phyloP scores from a whole-genome alignment of 2,113 vertebrate genomes.

The Speoplatyrhinus poulsoni region DNA sequence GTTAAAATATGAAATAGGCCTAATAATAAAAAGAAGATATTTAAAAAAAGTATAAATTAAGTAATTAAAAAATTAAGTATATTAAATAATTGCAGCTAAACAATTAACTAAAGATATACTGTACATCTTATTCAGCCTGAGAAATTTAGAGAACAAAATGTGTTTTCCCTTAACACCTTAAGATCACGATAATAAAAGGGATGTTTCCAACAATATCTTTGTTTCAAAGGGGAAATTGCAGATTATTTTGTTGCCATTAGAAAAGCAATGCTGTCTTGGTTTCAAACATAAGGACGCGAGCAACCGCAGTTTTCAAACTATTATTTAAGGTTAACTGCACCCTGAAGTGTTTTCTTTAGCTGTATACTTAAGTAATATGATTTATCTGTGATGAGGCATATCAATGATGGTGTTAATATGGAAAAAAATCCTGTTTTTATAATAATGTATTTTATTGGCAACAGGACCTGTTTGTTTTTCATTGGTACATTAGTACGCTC shows the following conservation, averaged over 20 bases:
- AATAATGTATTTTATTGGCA: no score
- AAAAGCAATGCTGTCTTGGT: background rate
- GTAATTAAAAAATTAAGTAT: slow-evolving; percentile 19
- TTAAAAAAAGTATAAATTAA: slow-evolving; percentile 29
- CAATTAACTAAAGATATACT: slow-evolving; percentile 22
- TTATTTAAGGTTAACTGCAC: no score
- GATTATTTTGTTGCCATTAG: no score
- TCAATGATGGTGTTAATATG: no score
- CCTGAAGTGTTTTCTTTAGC: no score
- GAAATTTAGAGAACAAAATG: slow-evolving; percentile 21
- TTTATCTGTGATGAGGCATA: no score
- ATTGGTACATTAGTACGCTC: no score
- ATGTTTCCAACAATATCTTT: background rate
- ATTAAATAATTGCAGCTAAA: slow-evolving; percentile 33
- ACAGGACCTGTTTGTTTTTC: no score
- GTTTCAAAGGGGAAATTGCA: background rate
- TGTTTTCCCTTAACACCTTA: slow-evolving; percentile 1
- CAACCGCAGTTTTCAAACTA: no score
- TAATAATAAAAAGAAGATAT: slow-evolving; percentile 29
- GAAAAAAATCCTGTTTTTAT: no score
- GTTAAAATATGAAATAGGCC: slow-evolving; percentile 21
- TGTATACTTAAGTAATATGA: no score
- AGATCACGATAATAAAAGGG: slow-evolving; percentile 16
- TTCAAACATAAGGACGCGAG: no score
- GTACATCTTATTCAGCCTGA: slow-evolving; percentile 44